Percentiles rank a stretch among this genome's conserved stretches.
Conservation (phyloP, 2,888 invertebrate genomes). For the Drosophila macrospina region DNA sequence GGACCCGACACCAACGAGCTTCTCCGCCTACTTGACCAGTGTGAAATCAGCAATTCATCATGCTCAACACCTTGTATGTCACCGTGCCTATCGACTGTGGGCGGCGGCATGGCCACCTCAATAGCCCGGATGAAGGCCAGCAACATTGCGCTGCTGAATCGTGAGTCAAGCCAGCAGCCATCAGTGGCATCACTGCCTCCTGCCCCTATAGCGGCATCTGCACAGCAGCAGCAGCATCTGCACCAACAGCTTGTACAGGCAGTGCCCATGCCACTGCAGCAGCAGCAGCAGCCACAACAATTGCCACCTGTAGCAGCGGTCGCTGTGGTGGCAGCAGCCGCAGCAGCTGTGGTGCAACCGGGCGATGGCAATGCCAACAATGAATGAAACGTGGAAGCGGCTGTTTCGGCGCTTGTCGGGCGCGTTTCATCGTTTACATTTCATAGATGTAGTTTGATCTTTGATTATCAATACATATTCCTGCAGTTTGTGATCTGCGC, state of each 20-base stretch:
- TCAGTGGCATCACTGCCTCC: slow-evolving; percentile 33
- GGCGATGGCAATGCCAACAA: slow-evolving; percentile 68
- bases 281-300: slow-evolving; percentile 27
- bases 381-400: slow-evolving; percentile 83
- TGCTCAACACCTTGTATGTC: slow-evolving; percentile 91
- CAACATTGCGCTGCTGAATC: slow-evolving; percentile 88
- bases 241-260: slow-evolving; percentile 38
- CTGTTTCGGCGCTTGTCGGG: slow-evolving; percentile 78
- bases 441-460: slow-evolving; percentile 68
- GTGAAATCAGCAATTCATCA: slow-evolving; percentile 94
- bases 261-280: slow-evolving; percentile 24
- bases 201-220: slow-evolving; percentile 30
- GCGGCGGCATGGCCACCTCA: slow-evolving; percentile 83
- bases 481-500: slow-evolving; percentile 73
- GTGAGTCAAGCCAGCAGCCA: slow-evolving; percentile 46
- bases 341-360: slow-evolving; percentile 25
- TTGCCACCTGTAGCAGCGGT: slow-evolving; percentile 32
- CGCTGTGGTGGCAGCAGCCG: slow-evolving; percentile 24
- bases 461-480: slow-evolving; percentile 75
- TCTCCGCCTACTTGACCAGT: slow-evolving; percentile 95
- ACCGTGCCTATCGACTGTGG: slow-evolving; percentile 87
- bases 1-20: slow-evolving; percentile 97
- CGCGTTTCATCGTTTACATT: slow-evolving; percentile 78
- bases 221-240: slow-evolving; percentile 18
- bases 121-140: slow-evolving; percentile 87